Base-by-base conservation (phyloP, 2,113 vertebrate species). In the Bungarus multicinctus region DNA sequence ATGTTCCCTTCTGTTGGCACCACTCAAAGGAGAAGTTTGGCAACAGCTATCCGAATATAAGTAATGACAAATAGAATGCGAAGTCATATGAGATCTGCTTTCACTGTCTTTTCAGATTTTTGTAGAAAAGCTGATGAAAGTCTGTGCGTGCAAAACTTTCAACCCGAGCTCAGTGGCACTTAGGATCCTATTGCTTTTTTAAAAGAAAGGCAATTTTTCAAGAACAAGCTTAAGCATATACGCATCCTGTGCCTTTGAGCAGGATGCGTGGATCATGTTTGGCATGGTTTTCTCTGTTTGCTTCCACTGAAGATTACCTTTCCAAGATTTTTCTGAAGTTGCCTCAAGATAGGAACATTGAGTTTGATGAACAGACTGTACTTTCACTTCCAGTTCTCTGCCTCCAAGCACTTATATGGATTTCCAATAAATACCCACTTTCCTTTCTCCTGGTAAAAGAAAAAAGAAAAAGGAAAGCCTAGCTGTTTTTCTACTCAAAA, bases 391-490 rank as follows among this genome's bases (percentile, higher is more conserved):
- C 25, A 92, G 3, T 34, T 85, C 50, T 55, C 50, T 89, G 47
- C 34, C 30, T 89, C 50, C 53, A 89, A 81, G 87, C 11, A 39
- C 60, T 34, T 27, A n/a, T 92, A 89, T 92, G 54, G 87, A 74
- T 89, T 92, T 92, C 86, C 86, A 88, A 92, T 88, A 53, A 92
- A 92, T 50, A 34, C 27, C 53, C 90, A 58, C 81, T 86, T 50
- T 43, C 20, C 57, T 55, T 54, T 92, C 53, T 88, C 64, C 45
- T 45, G 39, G 57, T 47, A 54, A 9, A 69, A 9, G 3, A 10
- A 10, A 50, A 25, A 45, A 6, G 57, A 34, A 58, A 25, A 23
- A 39, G 12, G 14, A 23, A 88, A 53, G 30, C 30, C 45, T 5
- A 18, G 45, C 85, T 52, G 47, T 88, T 92, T 92, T 39, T 23